Conservation (phyloP, 2,888 invertebrate genomes). For the Dasysyrphus albostriatus region DNA sequence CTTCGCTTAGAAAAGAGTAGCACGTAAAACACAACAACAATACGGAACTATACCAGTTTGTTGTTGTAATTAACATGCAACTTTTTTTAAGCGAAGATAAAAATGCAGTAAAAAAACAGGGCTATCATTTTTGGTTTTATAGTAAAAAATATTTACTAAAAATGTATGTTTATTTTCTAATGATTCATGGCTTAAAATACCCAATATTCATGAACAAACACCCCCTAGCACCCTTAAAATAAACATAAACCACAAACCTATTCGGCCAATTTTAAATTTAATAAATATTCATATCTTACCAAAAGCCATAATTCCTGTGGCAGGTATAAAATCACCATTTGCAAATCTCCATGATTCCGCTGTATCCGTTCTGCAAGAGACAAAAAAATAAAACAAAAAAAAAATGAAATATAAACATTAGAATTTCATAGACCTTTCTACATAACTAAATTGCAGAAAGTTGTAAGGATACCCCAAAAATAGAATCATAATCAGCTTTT, state of each 20-base stretch:
- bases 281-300: conserved; percentile 85
- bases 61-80: no score
- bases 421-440: conserved; percentile 21
- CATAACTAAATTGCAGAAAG: not conserved
- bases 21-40: no score
- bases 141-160: no score
- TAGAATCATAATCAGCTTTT: not conserved
- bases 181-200: no score
- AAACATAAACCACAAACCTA: not conserved
- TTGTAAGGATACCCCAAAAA: not conserved
- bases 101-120: no score
- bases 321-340: conserved; percentile 89
- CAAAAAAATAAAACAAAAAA: conserved; percentile 41
- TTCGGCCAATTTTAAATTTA: not conserved
- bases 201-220: no score
- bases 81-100: no score
- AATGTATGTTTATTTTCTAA: no score
- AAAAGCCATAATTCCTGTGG: conserved; percentile 93
- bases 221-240: not conserved
- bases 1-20: no score
- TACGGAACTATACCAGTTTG: no score
- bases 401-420: conserved; percentile 16
- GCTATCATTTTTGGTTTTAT: no score
- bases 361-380: conserved; percentile 86
- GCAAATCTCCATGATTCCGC: conserved; percentile 89